Conservation (phyloP, 2,888 invertebrate genomes). For the Dolomedes plantarius region DNA sequence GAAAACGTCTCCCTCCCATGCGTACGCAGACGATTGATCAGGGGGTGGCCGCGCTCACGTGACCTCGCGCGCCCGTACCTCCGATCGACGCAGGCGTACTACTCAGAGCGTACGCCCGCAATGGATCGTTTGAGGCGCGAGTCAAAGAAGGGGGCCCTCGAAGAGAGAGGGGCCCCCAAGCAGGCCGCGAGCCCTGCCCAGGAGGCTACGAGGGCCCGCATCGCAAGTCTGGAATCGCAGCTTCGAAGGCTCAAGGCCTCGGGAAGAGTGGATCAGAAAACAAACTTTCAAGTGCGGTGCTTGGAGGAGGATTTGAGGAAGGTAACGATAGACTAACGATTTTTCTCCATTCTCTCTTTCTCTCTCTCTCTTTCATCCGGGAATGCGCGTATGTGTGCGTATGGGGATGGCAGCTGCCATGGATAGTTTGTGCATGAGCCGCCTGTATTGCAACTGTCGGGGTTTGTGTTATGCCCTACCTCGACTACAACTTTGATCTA, state of each 20-base stretch:
- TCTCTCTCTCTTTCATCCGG: background rate
- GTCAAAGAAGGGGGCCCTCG: constrained; percentile 13
- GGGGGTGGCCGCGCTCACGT: constrained; percentile 5
- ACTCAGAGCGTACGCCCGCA: background rate
- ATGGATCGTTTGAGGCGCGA: constrained; percentile 36
- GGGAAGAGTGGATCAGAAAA: constrained; percentile 31
- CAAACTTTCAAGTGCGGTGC: constrained; percentile 40
- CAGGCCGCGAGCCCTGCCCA: constrained; percentile 60
- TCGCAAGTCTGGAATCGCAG: constrained; percentile 30
- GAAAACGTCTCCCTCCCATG: background rate
- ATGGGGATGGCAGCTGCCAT: background rate
- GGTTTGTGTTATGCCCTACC: no score
- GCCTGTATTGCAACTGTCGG: no score
- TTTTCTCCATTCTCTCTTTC: no score
- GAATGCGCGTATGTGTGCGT: background rate
- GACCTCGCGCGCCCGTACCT: background rate
- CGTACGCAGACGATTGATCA: constrained; percentile 65
- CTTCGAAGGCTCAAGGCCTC: constrained; percentile 10
- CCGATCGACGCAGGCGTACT: constrained; percentile 26
- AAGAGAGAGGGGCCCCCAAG: constrained; percentile 12
- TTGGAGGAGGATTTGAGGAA: constrained; percentile 61
- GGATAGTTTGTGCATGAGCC: no score
- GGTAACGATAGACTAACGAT: constrained; percentile 9
- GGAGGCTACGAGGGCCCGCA: constrained; percentile 61
- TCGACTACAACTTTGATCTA: no score